Conservation (phyloP, 1,140 invertebrate species). For the Lutraria rhynchaena region DNA sequence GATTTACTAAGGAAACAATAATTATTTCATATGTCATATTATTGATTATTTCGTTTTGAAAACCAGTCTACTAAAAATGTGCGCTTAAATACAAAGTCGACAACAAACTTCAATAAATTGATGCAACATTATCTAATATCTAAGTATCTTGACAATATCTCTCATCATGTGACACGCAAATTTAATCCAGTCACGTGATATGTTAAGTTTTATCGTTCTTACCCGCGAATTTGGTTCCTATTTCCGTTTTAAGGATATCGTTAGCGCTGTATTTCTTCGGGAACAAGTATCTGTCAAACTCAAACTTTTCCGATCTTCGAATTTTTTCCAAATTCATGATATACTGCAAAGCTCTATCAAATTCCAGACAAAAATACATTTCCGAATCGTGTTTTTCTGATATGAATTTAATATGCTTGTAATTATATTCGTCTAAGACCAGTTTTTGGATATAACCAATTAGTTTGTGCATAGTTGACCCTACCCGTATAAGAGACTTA, state of each 20-base stretch:
- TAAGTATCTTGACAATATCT: too few relatives aligned
- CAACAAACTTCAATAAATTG: too few relatives aligned
- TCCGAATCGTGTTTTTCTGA: constrained; percentile 26
- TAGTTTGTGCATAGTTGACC: constrained; percentile 5
- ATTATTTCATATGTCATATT: too few relatives aligned
- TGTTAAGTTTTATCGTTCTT: too few relatives aligned
- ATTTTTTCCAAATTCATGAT: constrained; percentile 13
- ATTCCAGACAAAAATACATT: constrained; percentile 1
- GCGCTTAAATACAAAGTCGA: too few relatives aligned
- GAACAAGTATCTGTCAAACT: constrained; percentile 30
- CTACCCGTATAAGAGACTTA: constrained; percentile 12
- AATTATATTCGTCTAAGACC: constrained; percentile 10
- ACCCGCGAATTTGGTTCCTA: constrained; percentile 27
- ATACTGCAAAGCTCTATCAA: not conserved
- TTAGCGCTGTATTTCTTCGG: not conserved
- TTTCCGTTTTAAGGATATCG: constrained; percentile 10
- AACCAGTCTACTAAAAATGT: too few relatives aligned
- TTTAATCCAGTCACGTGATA: too few relatives aligned
- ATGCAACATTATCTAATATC: too few relatives aligned
- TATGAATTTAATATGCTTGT: constrained; percentile 13
- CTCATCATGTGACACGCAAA: too few relatives aligned
- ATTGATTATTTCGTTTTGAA: too few relatives aligned
- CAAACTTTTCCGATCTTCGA: not conserved
- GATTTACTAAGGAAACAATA: too few relatives aligned
- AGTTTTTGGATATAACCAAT: not conserved